A percentile compares a stretch with the other conserved stretches of the same genome.
phyloP scores from a whole-genome alignment of 37 sponge, comb jelly and placozoan species.

The Hormiphora californensis region DNA sequence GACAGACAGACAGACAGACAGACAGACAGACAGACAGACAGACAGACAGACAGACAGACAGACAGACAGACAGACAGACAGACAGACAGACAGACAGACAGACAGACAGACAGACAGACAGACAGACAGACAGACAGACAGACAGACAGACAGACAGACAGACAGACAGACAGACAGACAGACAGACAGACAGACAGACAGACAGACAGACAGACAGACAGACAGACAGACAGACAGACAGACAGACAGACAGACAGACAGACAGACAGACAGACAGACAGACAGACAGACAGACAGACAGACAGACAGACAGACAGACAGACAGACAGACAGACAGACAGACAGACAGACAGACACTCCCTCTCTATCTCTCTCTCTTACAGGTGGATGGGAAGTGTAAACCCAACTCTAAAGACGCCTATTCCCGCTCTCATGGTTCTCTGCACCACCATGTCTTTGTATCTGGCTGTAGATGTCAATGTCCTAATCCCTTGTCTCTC shows the following conservation, averaged over 20 bases:
- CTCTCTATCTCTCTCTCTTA: too few relatives aligned
- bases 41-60: not conserved
- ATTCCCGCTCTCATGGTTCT: not conserved
- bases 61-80: not conserved
- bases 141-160: not conserved
- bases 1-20: not conserved
- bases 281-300: not conserved
- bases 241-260: not conserved
- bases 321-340: not conserved
- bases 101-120: not conserved
- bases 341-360: not conserved
- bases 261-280: not conserved
- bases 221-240: not conserved
- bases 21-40: not conserved
- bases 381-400: not conserved
- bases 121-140: not conserved
- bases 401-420: not conserved
- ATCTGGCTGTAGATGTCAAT: not conserved
- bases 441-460: too few relatives aligned
- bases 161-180: not conserved
- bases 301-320: not conserved
- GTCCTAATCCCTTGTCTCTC: slow-evolving; percentile 9
- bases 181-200: not conserved
- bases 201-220: not conserved
- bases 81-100: not conserved